phyloP scores from a whole-genome alignment of 2,888 invertebrate species.

The Megamerina dolium region DNA sequence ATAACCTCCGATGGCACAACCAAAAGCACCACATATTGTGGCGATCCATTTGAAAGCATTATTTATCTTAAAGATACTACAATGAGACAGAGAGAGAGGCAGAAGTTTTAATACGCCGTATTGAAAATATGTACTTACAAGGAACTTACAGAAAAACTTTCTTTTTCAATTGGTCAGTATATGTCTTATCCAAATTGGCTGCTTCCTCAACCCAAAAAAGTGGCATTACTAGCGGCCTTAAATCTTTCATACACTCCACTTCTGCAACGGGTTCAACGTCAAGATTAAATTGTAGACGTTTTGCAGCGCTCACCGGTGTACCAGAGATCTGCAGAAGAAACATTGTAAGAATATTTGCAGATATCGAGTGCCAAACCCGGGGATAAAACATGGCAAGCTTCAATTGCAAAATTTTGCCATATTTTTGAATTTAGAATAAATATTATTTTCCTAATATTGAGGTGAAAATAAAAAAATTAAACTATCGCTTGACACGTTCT shows the following conservation, averaged over 20 bases:
- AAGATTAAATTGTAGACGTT: slow-evolving; percentile 68
- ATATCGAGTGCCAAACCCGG: neutral
- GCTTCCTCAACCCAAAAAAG: slow-evolving; percentile 77
- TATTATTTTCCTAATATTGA: no score
- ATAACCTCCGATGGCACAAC: no score
- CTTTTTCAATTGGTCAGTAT: slow-evolving; percentile 25
- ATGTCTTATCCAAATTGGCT: slow-evolving; percentile 25
- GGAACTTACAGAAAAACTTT: slow-evolving; percentile 30
- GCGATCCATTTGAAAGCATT: slow-evolving; percentile 27
- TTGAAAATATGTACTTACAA: neutral
- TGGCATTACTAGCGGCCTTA: slow-evolving; percentile 60
- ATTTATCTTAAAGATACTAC: slow-evolving; percentile 25
- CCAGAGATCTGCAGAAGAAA: slow-evolving; percentile 48
- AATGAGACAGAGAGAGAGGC: neutral
- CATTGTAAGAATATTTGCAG: neutral
- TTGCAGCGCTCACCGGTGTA: slow-evolving; percentile 63
- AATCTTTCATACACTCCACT: slow-evolving; percentile 58
- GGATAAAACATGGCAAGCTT: no score
- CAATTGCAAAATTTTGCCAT: slow-evolving; percentile 1
- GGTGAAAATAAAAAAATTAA: neutral
- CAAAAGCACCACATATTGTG: slow-evolving; percentile 23
- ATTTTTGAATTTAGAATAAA: neutral
- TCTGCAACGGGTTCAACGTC: slow-evolving; percentile 57
- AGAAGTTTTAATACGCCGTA: neutral
- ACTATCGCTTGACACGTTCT: no score